Evolutionary conservation across 2,113 vertebrate genomes (phyloP).

Genomic region (Scophthalmus maximus): DNA sequence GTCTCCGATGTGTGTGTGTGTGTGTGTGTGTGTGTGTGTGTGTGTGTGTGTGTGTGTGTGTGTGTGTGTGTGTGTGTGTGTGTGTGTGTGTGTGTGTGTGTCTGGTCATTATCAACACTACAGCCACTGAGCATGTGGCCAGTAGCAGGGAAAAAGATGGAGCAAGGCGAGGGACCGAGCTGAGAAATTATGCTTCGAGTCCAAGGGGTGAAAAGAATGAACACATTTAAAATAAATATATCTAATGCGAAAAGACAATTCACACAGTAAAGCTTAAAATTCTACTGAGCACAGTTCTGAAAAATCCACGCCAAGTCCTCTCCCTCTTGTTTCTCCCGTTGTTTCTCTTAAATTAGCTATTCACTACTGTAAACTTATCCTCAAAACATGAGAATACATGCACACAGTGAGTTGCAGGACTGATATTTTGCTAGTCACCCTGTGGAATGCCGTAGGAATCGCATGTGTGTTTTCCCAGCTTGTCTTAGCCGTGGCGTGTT

Average conservation of each 20-base stretch:
- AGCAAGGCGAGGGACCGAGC: slow-evolving; percentile 24
- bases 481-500: slow-evolving; percentile 70
- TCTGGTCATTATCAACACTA: slow-evolving; percentile 72
- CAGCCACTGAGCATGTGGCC: slow-evolving; percentile 48
- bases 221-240: background rate
- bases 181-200: slow-evolving; percentile 5
- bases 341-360: slow-evolving; percentile 24
- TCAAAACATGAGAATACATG: slow-evolving; percentile 54
- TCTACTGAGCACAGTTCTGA: background rate
- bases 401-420: slow-evolving; percentile 29
- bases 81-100: slow-evolving; percentile 39
- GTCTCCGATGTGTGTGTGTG: slow-evolving; percentile 48
- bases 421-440: slow-evolving; percentile 31
- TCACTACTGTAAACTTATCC: slow-evolving; percentile 30
- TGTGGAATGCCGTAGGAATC: slow-evolving; percentile 51
- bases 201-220: slow-evolving; percentile 21
- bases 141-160: slow-evolving; percentile 34
- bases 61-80: slow-evolving; percentile 38
- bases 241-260: background rate
- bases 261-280: background rate
- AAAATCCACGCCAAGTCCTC: slow-evolving; percentile 1
- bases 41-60: slow-evolving; percentile 23
- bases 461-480: slow-evolving; percentile 73
- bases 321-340: background rate
- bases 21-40: slow-evolving; percentile 26